A percentile compares a stretch with the other conserved stretches of the same genome.
phyloP scores from a whole-genome alignment of 1,140 invertebrate genomes.

The Trichonephila inaurata region DNA sequence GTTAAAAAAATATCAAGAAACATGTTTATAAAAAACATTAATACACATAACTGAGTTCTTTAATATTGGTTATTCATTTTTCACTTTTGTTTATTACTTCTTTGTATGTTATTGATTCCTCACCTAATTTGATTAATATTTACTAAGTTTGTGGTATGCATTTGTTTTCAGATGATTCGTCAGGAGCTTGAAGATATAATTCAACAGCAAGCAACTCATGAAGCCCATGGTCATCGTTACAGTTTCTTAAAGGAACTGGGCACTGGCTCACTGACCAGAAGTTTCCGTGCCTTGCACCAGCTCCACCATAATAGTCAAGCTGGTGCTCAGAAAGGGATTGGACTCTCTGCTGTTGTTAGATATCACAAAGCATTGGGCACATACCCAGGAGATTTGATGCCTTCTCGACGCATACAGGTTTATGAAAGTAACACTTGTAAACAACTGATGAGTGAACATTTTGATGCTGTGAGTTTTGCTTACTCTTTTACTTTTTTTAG shows the following conservation, averaged over 20 bases:
- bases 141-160: too few species aligned
- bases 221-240: conserved; percentile 67
- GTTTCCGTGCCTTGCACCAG: conserved; percentile 74
- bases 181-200: conserved; percentile 83
- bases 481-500: background rate
- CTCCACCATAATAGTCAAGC: conserved; percentile 54
- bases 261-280: conserved; percentile 68
- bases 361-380: conserved; percentile 78
- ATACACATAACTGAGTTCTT: too few species aligned
- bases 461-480: conserved; percentile 86
- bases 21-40: too few species aligned
- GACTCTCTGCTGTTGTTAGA: conserved; percentile 77
- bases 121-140: too few species aligned
- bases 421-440: conserved; percentile 94
- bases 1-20: too few species aligned
- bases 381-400: conserved; percentile 72
- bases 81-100: too few species aligned
- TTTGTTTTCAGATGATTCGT: conserved; percentile 85
- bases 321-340: conserved; percentile 71
- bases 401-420: conserved; percentile 75
- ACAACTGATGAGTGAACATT: conserved; percentile 90
- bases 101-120: too few species aligned
- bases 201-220: conserved; percentile 78
- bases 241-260: conserved; percentile 75
- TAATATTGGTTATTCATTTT: too few species aligned